Evolutionary conservation across 2,888 invertebrate species (phyloP).

Genomic region (Ernsta delagoae): DNA sequence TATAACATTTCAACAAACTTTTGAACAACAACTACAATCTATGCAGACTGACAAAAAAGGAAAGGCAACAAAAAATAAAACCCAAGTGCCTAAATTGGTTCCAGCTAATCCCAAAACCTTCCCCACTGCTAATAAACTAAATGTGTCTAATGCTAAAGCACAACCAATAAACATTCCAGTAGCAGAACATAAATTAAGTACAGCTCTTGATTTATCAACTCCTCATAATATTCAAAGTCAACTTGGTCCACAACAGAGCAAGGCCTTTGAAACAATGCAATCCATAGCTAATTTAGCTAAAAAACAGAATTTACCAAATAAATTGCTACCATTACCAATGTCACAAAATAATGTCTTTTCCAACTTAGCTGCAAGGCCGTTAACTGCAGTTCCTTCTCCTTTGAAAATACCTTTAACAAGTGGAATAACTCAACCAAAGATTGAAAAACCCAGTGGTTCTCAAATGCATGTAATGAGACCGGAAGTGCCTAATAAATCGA

Average conservation of each 20-base stretch:
- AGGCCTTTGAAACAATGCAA: slow-evolving; percentile 81
- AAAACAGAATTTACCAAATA: slow-evolving; percentile 72
- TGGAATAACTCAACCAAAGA: slow-evolving; percentile 65
- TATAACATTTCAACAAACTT: slow-evolving; percentile 81
- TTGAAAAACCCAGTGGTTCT: slow-evolving; percentile 59
- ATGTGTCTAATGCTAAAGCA: slow-evolving; percentile 54
- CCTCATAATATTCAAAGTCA: slow-evolving; percentile 74
- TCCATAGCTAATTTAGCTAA: slow-evolving; percentile 81
- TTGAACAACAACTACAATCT: slow-evolving; percentile 77
- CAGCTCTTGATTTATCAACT: slow-evolving; percentile 79
- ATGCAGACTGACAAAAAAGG: slow-evolving; percentile 75
- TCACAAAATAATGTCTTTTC: slow-evolving; percentile 66
- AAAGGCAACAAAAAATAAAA: slow-evolving; percentile 73
- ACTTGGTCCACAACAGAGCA: slow-evolving; percentile 72
- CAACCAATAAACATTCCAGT: slow-evolving; percentile 48
- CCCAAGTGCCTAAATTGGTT: slow-evolving; percentile 77
- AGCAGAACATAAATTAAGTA: slow-evolving; percentile 64
- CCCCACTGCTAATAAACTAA: slow-evolving; percentile 67
- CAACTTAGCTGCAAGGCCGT: slow-evolving; percentile 59
- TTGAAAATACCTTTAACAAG: slow-evolving; percentile 66
- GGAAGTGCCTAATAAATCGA: slow-evolving; percentile 60
- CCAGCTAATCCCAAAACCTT: slow-evolving; percentile 74
- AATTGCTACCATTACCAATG: slow-evolving; percentile 59
- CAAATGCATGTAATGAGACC: slow-evolving; percentile 56
- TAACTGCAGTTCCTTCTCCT: slow-evolving; percentile 56